A percentile compares a stretch with the other conserved stretches of the same genome.
Evolutionary conservation across 2,888 invertebrate species (phyloP).

Genomic region (Nysson spinosus): DNA sequence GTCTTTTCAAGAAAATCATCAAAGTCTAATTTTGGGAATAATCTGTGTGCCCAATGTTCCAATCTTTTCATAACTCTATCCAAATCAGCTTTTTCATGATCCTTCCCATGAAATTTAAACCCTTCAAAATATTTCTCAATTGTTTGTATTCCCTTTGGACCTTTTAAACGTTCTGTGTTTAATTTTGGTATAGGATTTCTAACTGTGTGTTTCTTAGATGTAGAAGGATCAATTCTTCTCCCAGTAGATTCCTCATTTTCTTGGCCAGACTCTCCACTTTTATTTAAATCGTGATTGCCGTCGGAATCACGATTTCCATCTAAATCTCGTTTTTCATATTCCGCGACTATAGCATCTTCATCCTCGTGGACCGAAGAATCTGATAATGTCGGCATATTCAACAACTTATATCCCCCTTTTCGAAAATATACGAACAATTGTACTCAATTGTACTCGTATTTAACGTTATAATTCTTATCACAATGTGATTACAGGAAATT

Average conservation of each 20-base stretch:
- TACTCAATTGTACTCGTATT: no score
- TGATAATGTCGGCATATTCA: constrained; percentile 35
- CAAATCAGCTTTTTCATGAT: constrained; percentile 90
- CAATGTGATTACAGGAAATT: no score
- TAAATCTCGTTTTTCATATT: constrained; percentile 44
- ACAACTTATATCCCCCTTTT: constrained; percentile 15
- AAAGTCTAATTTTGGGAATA: constrained; percentile 93
- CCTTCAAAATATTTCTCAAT: constrained; percentile 89
- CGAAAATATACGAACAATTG: background rate
- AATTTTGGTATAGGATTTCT: constrained; percentile 84
- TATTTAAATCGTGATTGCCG: constrained; percentile 1
- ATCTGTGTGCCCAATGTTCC: constrained; percentile 95
- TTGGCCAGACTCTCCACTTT: constrained; percentile 12
- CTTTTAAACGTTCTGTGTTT: constrained; percentile 85
- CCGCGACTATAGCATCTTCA: constrained; percentile 46
- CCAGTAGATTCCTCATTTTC: constrained; percentile 28
- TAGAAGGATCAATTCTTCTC: constrained; percentile 76
- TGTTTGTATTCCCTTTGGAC: constrained; percentile 88
- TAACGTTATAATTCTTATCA: no score
- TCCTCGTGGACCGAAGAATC: constrained; percentile 31
- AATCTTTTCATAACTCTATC: constrained; percentile 87
- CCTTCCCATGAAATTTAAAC: constrained; percentile 89
- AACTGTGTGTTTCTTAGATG: constrained; percentile 79
- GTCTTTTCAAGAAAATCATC: constrained; percentile 89
- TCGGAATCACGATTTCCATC: constrained; percentile 25